These are phyloP conservation scores for Piezodorus guildinii DNA, from an alignment of 1,140 invertebrate genomes.

Conservation along the genomic window DNA sequence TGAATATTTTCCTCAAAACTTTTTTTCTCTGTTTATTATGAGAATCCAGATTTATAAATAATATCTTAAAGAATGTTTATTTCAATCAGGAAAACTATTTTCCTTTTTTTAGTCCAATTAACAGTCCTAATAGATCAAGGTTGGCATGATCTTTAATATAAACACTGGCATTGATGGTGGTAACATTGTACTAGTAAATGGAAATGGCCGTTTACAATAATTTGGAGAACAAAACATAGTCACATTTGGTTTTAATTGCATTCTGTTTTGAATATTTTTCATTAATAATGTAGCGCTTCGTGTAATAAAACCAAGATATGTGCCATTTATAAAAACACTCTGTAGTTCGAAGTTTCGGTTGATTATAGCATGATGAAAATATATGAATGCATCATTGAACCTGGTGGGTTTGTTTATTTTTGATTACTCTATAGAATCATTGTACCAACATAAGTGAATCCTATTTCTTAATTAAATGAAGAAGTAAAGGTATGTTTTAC, in stretches of 20 bases:
- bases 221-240: slow-evolving; percentile 18
- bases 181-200: slow-evolving; percentile 29
- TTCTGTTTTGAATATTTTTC: slow-evolving; percentile 3
- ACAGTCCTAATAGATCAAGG: slow-evolving; percentile 8
- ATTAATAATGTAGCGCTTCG: background rate
- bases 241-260: slow-evolving; percentile 11
- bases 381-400: slow-evolving; percentile 15
- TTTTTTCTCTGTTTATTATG: background rate
- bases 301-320: background rate
- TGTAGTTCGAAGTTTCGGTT: background rate
- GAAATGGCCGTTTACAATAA: slow-evolving; percentile 28
- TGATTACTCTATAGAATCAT: background rate
- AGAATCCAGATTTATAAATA: background rate
- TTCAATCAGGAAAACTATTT: background rate
- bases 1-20: background rate
- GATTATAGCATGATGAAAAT: background rate
- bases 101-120: background rate
- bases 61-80: no score
- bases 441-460: background rate
- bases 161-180: slow-evolving; percentile 24
- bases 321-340: background rate
- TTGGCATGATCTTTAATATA: slow-evolving; percentile 24
- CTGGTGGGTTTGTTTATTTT: slow-evolving; percentile 7
- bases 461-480: slow-evolving; percentile 10
- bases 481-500: background rate